Conservation (phyloP, 2,797 vertebrate genomes). For the Anguilla marmorata region DNA sequence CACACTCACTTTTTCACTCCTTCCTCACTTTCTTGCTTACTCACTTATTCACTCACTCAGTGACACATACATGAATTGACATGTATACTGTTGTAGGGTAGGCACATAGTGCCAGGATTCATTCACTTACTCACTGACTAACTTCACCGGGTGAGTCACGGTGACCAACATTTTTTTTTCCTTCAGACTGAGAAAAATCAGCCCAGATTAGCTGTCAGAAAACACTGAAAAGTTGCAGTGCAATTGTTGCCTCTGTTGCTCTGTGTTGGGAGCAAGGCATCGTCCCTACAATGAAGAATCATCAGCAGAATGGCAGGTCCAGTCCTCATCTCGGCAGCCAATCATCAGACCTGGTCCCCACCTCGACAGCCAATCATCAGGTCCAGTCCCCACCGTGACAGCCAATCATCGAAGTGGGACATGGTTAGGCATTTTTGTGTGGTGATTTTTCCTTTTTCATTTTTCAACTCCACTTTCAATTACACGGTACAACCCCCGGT, state of each 20-base stretch:
- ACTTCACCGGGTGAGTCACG: background rate
- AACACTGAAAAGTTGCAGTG: background rate
- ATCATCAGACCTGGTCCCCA: background rate
- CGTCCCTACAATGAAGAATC: background rate
- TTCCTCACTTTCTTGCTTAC: background rate
- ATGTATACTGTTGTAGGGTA: background rate
- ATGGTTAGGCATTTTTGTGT: constrained; percentile 31
- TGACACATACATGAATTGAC: background rate
- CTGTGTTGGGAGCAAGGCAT: background rate
- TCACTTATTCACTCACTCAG: background rate
- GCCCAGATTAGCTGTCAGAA: no score
- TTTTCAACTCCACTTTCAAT: constrained; percentile 74
- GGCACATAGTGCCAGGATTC: background rate
- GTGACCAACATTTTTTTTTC: background rate
- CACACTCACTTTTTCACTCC: background rate
- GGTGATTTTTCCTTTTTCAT: constrained; percentile 66
- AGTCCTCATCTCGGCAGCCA: background rate
- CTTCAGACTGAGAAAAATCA: no score
- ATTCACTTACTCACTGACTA: background rate
- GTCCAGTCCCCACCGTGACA: background rate
- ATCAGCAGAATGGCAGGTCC: background rate
- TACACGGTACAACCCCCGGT: constrained; percentile 74
- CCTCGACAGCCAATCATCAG: background rate
- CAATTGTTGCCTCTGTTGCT: background rate
- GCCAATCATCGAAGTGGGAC: background rate